phyloP scores from a whole-genome alignment of 2,797 vertebrate species.

The Leuciscus waleckii region DNA sequence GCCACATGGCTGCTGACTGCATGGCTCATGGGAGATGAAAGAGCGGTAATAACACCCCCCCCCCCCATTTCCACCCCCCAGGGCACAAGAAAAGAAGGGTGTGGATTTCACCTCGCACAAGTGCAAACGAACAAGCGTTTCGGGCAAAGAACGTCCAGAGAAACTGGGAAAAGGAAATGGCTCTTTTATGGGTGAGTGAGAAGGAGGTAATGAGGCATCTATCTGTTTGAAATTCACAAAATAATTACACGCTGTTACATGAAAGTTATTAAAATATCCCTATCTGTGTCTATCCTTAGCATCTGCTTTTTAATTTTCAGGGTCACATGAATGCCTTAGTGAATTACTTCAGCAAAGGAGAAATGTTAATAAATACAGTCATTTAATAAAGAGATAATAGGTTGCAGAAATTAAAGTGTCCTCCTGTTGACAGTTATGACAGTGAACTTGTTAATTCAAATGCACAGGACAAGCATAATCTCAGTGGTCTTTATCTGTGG shows the following conservation, averaged over 20 bases:
- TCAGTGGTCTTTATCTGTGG: constrained; percentile 13
- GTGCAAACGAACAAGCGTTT: constrained; percentile 52
- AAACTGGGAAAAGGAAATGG: constrained; percentile 18
- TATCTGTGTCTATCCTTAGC: neutral
- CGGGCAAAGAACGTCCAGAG: constrained; percentile 13
- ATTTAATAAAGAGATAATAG: constrained; percentile 41
- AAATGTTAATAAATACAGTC: constrained; percentile 48
- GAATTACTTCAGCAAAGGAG: constrained; percentile 39
- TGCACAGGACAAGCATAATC: neutral
- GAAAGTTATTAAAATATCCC: constrained; percentile 20
- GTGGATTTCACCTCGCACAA: constrained; percentile 54
- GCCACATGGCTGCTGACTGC: constrained; percentile 52
- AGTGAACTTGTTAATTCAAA: constrained; percentile 42
- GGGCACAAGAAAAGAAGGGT: too few relatives aligned
- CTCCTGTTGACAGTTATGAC: constrained; percentile 45
- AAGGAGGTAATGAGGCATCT: constrained; percentile 1
- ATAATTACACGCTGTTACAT: constrained; percentile 33
- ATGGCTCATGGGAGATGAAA: constrained; percentile 49
- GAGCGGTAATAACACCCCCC: constrained; percentile 40
- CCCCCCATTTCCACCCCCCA: too few relatives aligned
- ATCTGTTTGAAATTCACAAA: constrained; percentile 46
- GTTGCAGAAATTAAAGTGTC: constrained; percentile 27
- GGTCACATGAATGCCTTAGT: constrained; percentile 23
- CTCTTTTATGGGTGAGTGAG: constrained; percentile 34
- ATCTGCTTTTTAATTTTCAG: constrained; percentile 38